A percentile compares a stretch with the other conserved stretches of the same genome.
Conservation (phyloP, 1,140 invertebrate genomes). For the Drosophila truncata region DNA sequence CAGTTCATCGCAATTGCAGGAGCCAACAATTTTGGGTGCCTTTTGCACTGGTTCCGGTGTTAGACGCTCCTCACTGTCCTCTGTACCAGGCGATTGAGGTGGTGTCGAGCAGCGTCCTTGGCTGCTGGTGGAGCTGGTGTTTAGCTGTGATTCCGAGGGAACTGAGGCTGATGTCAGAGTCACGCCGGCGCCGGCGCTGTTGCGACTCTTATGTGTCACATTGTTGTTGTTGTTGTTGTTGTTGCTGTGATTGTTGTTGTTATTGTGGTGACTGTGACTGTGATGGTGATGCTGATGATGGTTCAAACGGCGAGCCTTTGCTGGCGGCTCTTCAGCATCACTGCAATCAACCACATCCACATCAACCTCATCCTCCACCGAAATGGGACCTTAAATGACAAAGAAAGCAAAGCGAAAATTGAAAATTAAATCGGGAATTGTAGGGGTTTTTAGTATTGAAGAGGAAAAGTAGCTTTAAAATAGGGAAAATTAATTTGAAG, state of each 20-base stretch:
- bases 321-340: conserved; percentile 82
- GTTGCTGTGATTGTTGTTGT: conserved; percentile 47
- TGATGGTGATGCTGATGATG: conserved; percentile 67
- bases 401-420: conserved; percentile 40
- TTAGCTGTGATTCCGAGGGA: conserved; percentile 60
- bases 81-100: conserved; percentile 79
- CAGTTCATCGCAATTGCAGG: conserved; percentile 93
- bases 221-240: conserved; percentile 65
- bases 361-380: conserved; percentile 86
- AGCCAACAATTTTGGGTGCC: conserved; percentile 86
- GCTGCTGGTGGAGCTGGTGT: conserved; percentile 81
- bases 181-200: conserved; percentile 55
- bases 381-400: conserved; percentile 83
- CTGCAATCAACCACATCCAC: conserved; percentile 88
- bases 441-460: conserved; percentile 12
- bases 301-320: conserved; percentile 74
- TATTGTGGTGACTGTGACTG: conserved; percentile 49
- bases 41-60: conserved; percentile 84
- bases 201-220: conserved; percentile 65
- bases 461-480: background rate
- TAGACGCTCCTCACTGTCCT: conserved; percentile 81
- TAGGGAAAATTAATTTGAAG: background rate
- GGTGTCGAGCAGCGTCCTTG: conserved; percentile 83
- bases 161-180: conserved; percentile 28
- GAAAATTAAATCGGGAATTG: conserved; percentile 55